Evolutionary conservation across 2,113 vertebrate genomes (phyloP), one percentile per base, ranked within the genome.

Genomic region (Eclectus roratus): DNA sequence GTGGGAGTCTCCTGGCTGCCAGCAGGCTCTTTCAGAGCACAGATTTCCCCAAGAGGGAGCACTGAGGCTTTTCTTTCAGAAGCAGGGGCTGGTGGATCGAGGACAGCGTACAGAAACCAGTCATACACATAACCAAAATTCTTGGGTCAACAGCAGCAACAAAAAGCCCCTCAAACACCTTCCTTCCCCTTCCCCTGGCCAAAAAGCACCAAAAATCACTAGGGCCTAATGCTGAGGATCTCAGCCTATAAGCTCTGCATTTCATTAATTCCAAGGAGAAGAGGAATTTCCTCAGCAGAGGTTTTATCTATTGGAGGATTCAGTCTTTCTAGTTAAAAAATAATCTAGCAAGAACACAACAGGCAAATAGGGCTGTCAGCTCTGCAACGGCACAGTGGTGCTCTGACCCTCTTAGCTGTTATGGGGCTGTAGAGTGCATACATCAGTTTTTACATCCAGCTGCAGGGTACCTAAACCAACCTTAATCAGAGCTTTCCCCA

Each of bases 351-450:
- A n/a, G 37, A 78, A 35, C 10, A 63, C 7, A 18, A 56, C 29
- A 46, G 52, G 63, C 52, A 82, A 60, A 68, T 16, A 28, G 11
- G 19, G 31, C 39, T 79, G 28, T 21, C 56, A 68, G 15, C 79
- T 65, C 35, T 65, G 65, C 44, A 27, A 1, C 1, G 6, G n/a
- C 47, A 72, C 56, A 43, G 31, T 7, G 33, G 24, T 41, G 29
- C 21, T 80, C 46, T 71, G 63, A 84, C 73, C 50, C 70, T 8
- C 9, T 43, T 31, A 74, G 50, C 37, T 73, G 21, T 28, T 20
- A 53, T 0, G 7, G 50, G 37, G 20, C 47, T 83, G 39, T 29
- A 43, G 27, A 39, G n/a, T 7, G 2, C 1, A 0, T 52, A 15
- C 21, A 53, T 66, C 19, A 41, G 4, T 63, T 91, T 74, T 89